A percentile compares a stretch with the other conserved stretches of the same genome.
Evolutionary conservation across 2,797 vertebrate genomes (phyloP).

Genomic region (Pantherophis alleghaniensis): DNA sequence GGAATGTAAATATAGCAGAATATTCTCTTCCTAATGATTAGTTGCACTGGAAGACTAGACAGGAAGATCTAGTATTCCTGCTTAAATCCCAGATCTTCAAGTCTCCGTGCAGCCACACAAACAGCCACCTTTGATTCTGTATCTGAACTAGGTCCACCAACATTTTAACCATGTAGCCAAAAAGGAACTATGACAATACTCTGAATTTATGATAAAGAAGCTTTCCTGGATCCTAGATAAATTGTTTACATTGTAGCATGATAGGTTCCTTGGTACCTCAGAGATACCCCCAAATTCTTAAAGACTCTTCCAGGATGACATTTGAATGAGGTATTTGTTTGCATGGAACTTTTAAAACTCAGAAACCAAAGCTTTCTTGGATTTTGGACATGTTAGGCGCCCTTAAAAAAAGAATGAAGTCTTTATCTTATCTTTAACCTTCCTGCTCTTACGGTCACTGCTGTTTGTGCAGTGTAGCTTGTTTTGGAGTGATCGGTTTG

Average conservation of each 20-base stretch:
- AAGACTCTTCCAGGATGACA: not conserved
- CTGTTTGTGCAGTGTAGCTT: constrained; percentile 53
- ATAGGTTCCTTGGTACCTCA: not conserved
- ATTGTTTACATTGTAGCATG: not conserved
- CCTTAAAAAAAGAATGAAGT: constrained; percentile 1
- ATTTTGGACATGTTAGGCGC: not conserved
- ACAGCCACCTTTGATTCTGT: not conserved
- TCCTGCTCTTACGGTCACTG: constrained; percentile 32
- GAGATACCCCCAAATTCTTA: not conserved
- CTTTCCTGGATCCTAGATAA: not conserved
- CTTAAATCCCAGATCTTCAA: not conserved
- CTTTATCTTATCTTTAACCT: constrained; percentile 55
- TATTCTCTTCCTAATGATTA: not conserved
- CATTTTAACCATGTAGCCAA: not conserved
- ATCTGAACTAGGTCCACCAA: not conserved
- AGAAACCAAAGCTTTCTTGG: not conserved
- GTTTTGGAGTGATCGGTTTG: constrained; percentile 49
- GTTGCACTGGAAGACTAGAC: not conserved
- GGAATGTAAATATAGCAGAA: not conserved
- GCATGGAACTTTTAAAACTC: not conserved
- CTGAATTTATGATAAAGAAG: not conserved
- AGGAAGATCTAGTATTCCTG: not conserved
- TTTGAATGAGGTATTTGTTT: not conserved
- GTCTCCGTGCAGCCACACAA: not conserved
- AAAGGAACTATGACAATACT: not conserved